Evolutionary conservation across 2,888 invertebrate species (phyloP).

Genomic region (Zaprionus lineosus): DNA sequence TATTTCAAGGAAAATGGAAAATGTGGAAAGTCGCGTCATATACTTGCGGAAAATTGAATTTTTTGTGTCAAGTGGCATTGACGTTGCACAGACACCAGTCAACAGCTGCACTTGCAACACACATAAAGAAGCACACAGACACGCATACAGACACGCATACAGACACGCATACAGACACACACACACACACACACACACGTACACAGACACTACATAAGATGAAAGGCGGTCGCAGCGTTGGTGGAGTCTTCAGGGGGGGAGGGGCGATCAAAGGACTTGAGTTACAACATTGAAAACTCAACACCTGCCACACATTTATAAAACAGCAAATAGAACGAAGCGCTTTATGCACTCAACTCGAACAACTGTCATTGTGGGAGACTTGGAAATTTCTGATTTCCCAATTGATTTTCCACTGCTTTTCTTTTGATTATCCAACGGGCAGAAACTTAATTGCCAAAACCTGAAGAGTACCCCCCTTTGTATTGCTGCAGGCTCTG

Average conservation of each 20-base stretch:
- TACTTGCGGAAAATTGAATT: slow-evolving; percentile 67
- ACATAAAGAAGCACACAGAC: neutral
- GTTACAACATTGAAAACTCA: slow-evolving; percentile 35
- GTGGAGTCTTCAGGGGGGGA: no score
- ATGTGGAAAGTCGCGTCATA: slow-evolving; percentile 49
- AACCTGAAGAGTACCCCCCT: no score
- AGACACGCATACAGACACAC: neutral
- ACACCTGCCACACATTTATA: slow-evolving; percentile 44
- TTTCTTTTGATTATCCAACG: neutral
- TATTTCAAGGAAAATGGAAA: slow-evolving; percentile 53
- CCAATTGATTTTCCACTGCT: neutral
- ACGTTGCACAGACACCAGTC: slow-evolving; percentile 32
- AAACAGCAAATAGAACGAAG: slow-evolving; percentile 41
- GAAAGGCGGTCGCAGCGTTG: no score
- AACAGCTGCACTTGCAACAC: slow-evolving; percentile 9
- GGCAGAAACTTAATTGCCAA: no score
- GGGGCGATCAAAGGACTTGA: neutral
- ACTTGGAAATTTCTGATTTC: neutral
- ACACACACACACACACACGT: neutral
- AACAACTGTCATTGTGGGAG: slow-evolving; percentile 8
- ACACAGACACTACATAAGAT: no score
- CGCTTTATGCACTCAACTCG: slow-evolving; percentile 52
- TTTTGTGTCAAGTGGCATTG: slow-evolving; percentile 70
- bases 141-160: neutral
- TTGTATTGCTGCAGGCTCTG: no score